Conservation (phyloP, 2,797 vertebrate genomes). For the Dryobates pubescens region DNA sequence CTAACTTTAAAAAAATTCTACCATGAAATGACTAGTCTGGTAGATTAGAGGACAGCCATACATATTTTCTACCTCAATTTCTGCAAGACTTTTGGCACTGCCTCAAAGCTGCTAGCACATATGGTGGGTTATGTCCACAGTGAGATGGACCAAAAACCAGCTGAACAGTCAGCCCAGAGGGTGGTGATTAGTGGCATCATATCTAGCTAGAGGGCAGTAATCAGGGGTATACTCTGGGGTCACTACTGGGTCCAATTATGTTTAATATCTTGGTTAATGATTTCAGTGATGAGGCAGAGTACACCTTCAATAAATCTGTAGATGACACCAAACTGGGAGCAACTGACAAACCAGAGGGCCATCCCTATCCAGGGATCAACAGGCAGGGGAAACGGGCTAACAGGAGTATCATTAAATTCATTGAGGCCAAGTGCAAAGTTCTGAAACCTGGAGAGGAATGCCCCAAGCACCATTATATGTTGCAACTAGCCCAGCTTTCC, state of each 20-base stretch:
- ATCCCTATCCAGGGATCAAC: not conserved
- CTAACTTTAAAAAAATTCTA: not conserved
- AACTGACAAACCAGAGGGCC: not conserved
- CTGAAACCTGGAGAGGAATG: not conserved
- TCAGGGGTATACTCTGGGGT: not conserved
- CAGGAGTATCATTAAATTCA: not conserved
- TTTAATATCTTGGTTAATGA: not conserved
- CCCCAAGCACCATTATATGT: not conserved
- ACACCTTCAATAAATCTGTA: not conserved
- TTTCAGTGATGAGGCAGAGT: not conserved
- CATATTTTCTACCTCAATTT: not conserved
- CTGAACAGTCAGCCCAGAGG: not conserved
- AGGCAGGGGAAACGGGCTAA: not conserved
- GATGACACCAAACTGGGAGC: not conserved
- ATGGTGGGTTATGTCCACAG: not conserved
- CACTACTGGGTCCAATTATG: not conserved
- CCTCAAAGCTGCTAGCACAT: not conserved
- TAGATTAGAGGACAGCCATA: not conserved
- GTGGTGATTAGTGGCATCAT: not conserved
- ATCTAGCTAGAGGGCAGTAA: not conserved
- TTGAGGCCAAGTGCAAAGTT: not conserved
- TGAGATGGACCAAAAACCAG: not conserved
- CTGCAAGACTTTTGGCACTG: not conserved
- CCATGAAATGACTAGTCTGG: not conserved
- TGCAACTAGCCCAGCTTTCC: accelerated